These are phyloP conservation scores for Echinarachnius parma DNA, from an alignment of 53 echinoderm and acorn worm genomes.

Conservation along the genomic window DNA sequence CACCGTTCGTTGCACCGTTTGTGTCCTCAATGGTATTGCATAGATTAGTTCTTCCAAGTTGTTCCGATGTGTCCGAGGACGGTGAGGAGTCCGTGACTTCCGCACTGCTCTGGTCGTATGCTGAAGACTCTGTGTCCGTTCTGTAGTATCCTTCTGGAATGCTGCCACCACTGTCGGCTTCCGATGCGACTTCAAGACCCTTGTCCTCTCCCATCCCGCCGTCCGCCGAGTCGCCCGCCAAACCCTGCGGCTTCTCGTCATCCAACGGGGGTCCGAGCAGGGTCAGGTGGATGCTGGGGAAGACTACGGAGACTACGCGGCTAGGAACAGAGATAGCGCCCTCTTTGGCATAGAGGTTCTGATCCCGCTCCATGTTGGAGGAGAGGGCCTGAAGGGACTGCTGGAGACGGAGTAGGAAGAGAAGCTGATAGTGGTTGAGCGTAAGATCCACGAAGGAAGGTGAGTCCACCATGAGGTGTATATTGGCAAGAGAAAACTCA, in stretches of 20 bases:
- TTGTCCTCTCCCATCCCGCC: conserved; percentile 28
- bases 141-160: too few species aligned
- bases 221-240: conserved; percentile 10
- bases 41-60: background rate
- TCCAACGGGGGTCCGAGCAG: conserved; percentile 64
- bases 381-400: conserved; percentile 68
- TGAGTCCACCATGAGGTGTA: conserved; percentile 71
- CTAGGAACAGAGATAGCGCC: conserved; percentile 52
- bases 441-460: conserved; percentile 55
- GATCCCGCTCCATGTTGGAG: conserved; percentile 71
- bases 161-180: conserved; percentile 29
- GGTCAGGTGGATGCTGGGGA: conserved; percentile 59
- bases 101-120: conserved; percentile 3
- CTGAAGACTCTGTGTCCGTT: conserved; percentile 1
- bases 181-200: background rate
- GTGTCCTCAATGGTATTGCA: too few species aligned
- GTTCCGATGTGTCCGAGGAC: conserved; percentile 7
- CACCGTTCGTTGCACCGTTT: too few species aligned
- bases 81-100: conserved; percentile 22
- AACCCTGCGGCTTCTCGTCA: conserved; percentile 33
- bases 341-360: conserved; percentile 59
- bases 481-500: conserved; percentile 61
- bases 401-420: conserved; percentile 86
- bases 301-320: conserved; percentile 67
- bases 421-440: conserved; percentile 90